Percentiles rank a stretch among this genome's conserved stretches.
phyloP scores from a whole-genome alignment of 1,140 invertebrate species.

The Drosophila miranda region DNA sequence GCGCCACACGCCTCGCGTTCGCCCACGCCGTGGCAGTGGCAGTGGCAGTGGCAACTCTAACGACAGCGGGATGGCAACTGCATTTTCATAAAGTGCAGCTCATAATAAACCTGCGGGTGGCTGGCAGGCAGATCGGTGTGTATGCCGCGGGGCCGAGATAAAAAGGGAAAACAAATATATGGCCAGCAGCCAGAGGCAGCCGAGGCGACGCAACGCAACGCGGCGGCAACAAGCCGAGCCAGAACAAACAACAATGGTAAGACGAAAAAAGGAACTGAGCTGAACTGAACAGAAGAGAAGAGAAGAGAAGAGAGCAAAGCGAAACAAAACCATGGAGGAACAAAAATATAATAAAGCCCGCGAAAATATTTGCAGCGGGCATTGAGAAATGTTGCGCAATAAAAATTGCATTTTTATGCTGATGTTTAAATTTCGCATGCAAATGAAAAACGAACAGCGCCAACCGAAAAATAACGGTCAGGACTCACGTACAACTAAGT shows the following conservation, averaged over 20 bases:
- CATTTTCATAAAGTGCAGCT: conserved; percentile 80
- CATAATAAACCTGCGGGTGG: conserved; percentile 59
- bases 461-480: conserved; percentile 40
- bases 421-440: conserved; percentile 80
- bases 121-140: conserved; percentile 23
- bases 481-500: background rate
- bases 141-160: conserved; percentile 39
- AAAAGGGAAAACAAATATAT: conserved; percentile 75
- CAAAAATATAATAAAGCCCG: conserved; percentile 72
- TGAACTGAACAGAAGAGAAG: conserved; percentile 5
- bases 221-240: conserved; percentile 55
- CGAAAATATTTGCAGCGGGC: conserved; percentile 79
- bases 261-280: conserved; percentile 23
- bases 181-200: conserved; percentile 19
- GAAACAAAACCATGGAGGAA: conserved; percentile 38
- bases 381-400: conserved; percentile 80
- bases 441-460: conserved; percentile 74
- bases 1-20: too few species aligned
- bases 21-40: conserved; percentile 4
- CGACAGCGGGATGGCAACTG: conserved; percentile 52
- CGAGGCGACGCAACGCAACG: background rate
- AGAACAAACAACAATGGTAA: conserved; percentile 59
- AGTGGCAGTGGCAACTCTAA: conserved; percentile 13
- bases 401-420: conserved; percentile 81
- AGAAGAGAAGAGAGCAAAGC: conserved; percentile 40